These are phyloP conservation scores for Labeo rohita DNA, from an alignment of 2,113 vertebrate species.

Conservation along the genomic window DNA sequence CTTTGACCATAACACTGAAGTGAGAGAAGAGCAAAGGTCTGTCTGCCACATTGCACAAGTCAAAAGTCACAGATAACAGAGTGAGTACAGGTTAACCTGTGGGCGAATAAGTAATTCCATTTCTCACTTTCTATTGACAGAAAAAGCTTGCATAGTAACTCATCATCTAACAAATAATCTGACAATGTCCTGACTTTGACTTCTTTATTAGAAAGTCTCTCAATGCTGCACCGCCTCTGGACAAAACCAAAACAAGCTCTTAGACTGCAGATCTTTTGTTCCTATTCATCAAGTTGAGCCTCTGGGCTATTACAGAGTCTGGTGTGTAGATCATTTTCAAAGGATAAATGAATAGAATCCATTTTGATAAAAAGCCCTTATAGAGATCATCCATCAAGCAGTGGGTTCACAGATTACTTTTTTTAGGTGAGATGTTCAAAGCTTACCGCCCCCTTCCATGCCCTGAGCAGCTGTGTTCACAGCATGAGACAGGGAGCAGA, in stretches of 20 bases:
- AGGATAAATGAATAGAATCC: background rate
- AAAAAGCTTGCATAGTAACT: background rate
- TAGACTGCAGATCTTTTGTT: background rate
- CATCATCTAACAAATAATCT: background rate
- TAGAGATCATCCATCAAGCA: background rate
- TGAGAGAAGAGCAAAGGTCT: constrained; percentile 22
- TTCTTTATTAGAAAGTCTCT: background rate
- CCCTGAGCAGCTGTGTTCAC: constrained; percentile 80
- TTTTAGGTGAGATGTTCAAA: constrained; percentile 9
- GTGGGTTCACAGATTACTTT: background rate
- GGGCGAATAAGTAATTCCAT: background rate
- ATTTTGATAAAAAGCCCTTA: background rate
- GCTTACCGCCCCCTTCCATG: constrained; percentile 81
- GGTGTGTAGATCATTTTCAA: background rate
- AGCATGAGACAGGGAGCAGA: constrained; percentile 91
- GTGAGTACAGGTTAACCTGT: background rate
- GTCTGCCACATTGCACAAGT: background rate
- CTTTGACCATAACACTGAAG: background rate
- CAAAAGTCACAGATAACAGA: constrained; percentile 18
- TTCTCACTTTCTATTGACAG: background rate
- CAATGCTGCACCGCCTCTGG: background rate
- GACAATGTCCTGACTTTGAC: constrained; percentile 4
- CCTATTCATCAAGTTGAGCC: background rate
- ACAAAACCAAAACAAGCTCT: constrained; percentile 6
- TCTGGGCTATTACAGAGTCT: background rate